A percentile compares a stretch with the other conserved stretches of the same genome.
phyloP scores from a whole-genome alignment of 2,797 vertebrate genomes.

The Melanotaenia parkinsoni region DNA sequence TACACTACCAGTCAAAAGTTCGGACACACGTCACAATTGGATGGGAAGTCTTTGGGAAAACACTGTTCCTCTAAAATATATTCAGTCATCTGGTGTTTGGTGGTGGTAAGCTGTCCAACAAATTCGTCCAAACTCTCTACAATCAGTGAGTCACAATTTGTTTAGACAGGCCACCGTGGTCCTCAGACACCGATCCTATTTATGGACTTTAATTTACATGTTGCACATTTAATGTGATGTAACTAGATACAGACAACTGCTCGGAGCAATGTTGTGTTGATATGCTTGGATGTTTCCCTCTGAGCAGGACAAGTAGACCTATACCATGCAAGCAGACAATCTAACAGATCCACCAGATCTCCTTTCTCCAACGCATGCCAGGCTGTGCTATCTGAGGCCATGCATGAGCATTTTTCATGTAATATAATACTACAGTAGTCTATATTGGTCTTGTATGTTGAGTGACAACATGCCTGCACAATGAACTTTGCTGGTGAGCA shows the following conservation, averaged over 20 bases:
- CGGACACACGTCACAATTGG: no score
- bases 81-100: no score
- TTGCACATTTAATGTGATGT: not conserved
- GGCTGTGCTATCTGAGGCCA: not conserved
- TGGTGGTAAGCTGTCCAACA: no score
- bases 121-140: no score
- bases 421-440: constrained; percentile 6
- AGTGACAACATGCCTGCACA: constrained; percentile 39
- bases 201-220: no score
- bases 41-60: no score
- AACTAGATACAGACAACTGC: not conserved
- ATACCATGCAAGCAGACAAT: not conserved
- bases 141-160: no score
- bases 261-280: not conserved
- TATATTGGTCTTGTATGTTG: constrained; percentile 25
- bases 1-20: no score
- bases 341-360: not conserved
- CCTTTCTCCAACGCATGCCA: not conserved
- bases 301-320: not conserved
- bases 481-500: constrained; percentile 42
- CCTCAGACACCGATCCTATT: not conserved
- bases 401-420: not conserved
- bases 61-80: no score
- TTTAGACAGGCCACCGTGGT: no score
- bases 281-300: not conserved